Evolutionary conservation across 2,113 vertebrate genomes (phyloP).

Genomic region (Eretmochelys imbricata): DNA sequence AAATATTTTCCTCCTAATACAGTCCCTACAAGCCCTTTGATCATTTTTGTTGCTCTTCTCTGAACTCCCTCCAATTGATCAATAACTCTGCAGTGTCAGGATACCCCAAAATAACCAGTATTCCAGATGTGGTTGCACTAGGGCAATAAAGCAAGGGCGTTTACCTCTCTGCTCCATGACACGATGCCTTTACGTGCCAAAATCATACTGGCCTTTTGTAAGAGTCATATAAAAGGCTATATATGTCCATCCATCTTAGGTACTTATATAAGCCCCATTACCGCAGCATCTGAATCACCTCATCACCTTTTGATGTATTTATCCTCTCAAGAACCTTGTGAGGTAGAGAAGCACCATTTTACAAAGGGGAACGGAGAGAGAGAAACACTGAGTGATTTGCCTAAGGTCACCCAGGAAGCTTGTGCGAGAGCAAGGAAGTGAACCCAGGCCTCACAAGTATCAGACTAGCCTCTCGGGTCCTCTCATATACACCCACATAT

Average conservation of each 20-base stretch:
- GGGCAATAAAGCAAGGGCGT: accelerated
- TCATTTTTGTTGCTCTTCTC: not conserved
- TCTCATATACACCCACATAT: not conserved
- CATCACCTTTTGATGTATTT: not conserved
- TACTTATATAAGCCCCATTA: not conserved
- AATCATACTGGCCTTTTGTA: not conserved
- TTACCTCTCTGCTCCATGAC: accelerated
- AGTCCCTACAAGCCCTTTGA: not conserved
- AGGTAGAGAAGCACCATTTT: not conserved
- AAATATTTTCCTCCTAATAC: not conserved
- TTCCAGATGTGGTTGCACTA: accelerated
- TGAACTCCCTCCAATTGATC: not conserved
- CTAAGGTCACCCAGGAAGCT: not conserved
- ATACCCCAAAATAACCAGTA: not conserved
- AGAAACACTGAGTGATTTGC: not conserved
- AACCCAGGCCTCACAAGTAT: not conserved
- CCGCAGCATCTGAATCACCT: not conserved
- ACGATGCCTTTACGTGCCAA: not conserved
- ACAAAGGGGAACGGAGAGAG: not conserved
- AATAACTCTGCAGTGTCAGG: not conserved
- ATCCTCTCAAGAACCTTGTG: not conserved
- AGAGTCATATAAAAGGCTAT: accelerated
- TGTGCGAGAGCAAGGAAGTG: not conserved
- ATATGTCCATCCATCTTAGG: not conserved
- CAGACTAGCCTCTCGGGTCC: not conserved